Evolutionary conservation across 1,140 invertebrate species (phyloP).

Genomic region (Formica selysi): DNA sequence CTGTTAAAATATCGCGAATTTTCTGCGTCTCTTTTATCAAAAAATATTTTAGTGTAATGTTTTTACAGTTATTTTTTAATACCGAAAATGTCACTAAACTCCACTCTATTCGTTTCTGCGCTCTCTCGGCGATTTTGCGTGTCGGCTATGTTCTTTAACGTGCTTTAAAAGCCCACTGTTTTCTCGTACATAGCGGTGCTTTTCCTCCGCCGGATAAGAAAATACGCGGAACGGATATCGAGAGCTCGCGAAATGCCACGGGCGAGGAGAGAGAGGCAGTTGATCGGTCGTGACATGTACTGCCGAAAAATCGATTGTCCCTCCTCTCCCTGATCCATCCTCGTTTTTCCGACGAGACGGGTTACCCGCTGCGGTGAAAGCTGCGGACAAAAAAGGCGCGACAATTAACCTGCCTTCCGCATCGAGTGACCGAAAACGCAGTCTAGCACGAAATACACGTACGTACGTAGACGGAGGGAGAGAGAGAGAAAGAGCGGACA

Average conservation of each 20-base stretch:
- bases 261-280: background rate
- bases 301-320: slow-evolving; percentile 54
- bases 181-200: background rate
- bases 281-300: slow-evolving; percentile 53
- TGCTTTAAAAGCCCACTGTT: slow-evolving; percentile 24
- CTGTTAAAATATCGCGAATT: slow-evolving; percentile 1
- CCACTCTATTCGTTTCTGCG: background rate
- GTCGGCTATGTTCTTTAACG: slow-evolving; percentile 9
- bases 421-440: slow-evolving; percentile 69
- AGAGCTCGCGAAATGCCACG: slow-evolving; percentile 44
- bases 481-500: background rate
- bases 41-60: background rate
- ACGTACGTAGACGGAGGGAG: slow-evolving; percentile 32
- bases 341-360: slow-evolving; percentile 28
- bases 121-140: background rate
- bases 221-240: slow-evolving; percentile 50
- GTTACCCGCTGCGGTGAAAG: slow-evolving; percentile 41
- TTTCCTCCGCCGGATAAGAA: slow-evolving; percentile 51
- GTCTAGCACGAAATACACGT: slow-evolving; percentile 72
- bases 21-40: background rate
- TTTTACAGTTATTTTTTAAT: background rate
- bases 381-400: slow-evolving; percentile 65
- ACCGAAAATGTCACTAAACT: no score
- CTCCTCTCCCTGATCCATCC: slow-evolving; percentile 1
- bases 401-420: slow-evolving; percentile 75